Conservation (phyloP, 2,797 vertebrate species). For the Gambelia wislizenii region DNA sequence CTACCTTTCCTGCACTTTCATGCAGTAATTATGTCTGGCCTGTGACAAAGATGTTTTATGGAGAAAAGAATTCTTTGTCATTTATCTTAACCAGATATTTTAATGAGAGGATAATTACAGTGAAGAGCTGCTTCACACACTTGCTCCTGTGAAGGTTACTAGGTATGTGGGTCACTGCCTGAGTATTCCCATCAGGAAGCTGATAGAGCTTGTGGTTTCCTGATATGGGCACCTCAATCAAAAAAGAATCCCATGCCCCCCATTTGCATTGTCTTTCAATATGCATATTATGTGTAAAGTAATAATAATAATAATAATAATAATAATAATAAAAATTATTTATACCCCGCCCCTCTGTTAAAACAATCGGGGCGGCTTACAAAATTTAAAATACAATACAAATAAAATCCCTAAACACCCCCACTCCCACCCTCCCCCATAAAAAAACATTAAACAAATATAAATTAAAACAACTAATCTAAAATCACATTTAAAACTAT, state of each 20-base stretch:
- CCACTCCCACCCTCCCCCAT: too few relatives aligned
- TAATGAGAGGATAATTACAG: not conserved
- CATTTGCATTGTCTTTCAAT: not conserved
- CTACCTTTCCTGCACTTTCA: not conserved
- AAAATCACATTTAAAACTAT: too few relatives aligned
- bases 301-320: too few relatives aligned
- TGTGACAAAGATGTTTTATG: not conserved
- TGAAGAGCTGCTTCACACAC: not conserved
- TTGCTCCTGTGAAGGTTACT: not conserved
- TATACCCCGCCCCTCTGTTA: too few relatives aligned
- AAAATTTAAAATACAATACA: too few relatives aligned
- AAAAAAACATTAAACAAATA: too few relatives aligned
- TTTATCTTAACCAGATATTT: not conserved
- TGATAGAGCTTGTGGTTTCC: not conserved
- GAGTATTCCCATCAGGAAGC: not conserved
- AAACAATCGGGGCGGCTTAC: too few relatives aligned
- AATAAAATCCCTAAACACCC: too few relatives aligned
- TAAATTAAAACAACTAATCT: too few relatives aligned
- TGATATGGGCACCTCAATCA: not conserved
- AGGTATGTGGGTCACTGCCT: not conserved
- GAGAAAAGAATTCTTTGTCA: not conserved
- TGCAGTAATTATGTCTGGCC: not conserved
- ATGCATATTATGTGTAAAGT: not conserved
- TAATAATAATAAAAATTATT: too few relatives aligned
- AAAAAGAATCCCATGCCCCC: not conserved